Evolutionary conservation across 2,113 vertebrate species (phyloP).

Genomic region (Porphyrio hochstetteri): DNA sequence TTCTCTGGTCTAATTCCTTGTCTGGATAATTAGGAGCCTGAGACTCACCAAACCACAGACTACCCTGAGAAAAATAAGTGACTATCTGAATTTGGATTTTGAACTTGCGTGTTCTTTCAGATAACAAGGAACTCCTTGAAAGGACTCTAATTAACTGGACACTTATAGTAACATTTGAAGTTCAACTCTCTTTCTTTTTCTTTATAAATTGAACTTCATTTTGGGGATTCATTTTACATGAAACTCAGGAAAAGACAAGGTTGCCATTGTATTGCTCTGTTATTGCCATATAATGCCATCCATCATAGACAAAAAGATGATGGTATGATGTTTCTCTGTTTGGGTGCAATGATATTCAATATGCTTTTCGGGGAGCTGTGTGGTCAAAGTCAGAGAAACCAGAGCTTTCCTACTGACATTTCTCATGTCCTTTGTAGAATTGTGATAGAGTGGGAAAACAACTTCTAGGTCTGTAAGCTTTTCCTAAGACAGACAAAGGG

Average conservation of each 20-base stretch:
- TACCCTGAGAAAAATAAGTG: not conserved
- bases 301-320: not conserved
- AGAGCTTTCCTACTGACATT: slow-evolving; percentile 40
- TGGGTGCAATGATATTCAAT: slow-evolving; percentile 1
- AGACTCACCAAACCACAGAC: not conserved
- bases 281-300: not conserved
- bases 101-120: not conserved
- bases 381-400: not conserved
- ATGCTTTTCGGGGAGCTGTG: not conserved
- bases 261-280: not conserved
- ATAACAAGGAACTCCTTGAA: not conserved
- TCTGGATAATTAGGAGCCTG: not conserved
- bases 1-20: not conserved
- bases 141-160: not conserved
- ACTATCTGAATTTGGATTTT: not conserved
- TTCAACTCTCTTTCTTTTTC: not conserved
- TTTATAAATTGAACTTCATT: not conserved
- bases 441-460: not conserved
- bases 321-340: slow-evolving; percentile 23
- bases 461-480: not conserved
- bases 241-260: not conserved
- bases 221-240: not conserved
- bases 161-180: not conserved
- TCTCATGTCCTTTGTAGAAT: slow-evolving; percentile 4
- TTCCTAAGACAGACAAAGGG: not conserved